These are phyloP conservation scores for Parus major DNA, from an alignment of 2,113 vertebrate genomes.

Conservation along the genomic window DNA sequence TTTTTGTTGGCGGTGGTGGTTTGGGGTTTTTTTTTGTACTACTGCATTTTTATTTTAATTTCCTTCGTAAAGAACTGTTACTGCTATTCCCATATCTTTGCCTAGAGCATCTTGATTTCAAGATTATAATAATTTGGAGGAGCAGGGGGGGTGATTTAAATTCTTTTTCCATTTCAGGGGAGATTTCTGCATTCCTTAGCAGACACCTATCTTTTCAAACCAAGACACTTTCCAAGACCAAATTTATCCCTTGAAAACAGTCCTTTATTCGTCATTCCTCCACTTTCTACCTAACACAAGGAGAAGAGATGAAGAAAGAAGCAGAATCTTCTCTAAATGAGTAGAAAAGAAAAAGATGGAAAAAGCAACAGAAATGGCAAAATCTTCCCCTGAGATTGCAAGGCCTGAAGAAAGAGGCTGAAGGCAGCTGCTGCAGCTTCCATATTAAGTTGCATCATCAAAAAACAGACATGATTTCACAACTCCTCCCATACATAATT, in stretches of 20 bases:
- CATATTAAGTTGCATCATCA: background rate
- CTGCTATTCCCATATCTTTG: too few relatives aligned
- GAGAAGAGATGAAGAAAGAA: background rate
- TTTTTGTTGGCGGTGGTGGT: too few relatives aligned
- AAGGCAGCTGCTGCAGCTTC: background rate
- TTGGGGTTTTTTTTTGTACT: too few relatives aligned
- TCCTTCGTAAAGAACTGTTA: too few relatives aligned
- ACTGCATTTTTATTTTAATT: too few relatives aligned
- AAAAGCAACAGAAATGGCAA: background rate
- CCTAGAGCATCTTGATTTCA: too few relatives aligned
- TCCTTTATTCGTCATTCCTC: background rate
- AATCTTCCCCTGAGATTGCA: background rate
- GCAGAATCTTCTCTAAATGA: background rate
- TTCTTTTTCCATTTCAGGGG: too few relatives aligned
- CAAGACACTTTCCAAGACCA: background rate
- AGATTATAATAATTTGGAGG: too few relatives aligned
- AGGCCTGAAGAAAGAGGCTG: background rate
- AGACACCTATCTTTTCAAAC: too few relatives aligned
- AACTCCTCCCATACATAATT: background rate
- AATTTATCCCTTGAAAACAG: background rate
- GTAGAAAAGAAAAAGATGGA: background rate
- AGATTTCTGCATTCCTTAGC: too few relatives aligned
- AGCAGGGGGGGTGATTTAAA: too few relatives aligned
- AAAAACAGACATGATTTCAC: background rate
- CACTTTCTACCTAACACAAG: background rate